These are phyloP conservation scores for Phrynosoma platyrhinos DNA, from an alignment of 2,113 vertebrate genomes.

Conservation along the genomic window DNA sequence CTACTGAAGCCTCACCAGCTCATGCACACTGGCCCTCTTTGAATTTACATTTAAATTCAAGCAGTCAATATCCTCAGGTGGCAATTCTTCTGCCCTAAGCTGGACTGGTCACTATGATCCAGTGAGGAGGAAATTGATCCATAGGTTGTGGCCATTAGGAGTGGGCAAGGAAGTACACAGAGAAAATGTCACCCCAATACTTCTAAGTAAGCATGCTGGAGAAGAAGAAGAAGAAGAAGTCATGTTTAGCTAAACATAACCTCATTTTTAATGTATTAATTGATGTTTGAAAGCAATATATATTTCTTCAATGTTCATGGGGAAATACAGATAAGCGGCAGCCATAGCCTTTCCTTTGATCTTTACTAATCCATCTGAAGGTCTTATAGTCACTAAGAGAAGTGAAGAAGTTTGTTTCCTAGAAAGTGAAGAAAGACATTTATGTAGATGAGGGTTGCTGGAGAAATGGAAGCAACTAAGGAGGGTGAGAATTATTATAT, in stretches of 20 bases:
- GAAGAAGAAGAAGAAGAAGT: background rate
- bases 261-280: background rate
- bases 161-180: no score
- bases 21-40: no score
- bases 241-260: background rate
- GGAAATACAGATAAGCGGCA: conserved; percentile 5
- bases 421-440: conserved; percentile 14
- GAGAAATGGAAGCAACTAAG: background rate
- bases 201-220: background rate
- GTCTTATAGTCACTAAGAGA: conserved; percentile 6
- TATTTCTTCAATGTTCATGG: rapidly evolving
- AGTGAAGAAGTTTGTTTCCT: conserved; percentile 40
- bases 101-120: no score
- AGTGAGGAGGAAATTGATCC: no score
- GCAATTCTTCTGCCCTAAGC: no score
- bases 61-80: no score
- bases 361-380: conserved; percentile 12
- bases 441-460: background rate
- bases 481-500: background rate
- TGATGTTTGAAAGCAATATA: background rate
- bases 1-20: no score
- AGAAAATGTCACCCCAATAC: background rate
- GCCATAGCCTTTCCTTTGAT: background rate
- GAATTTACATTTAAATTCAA: no score
- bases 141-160: no score